Percentiles rank a stretch among this genome's conserved stretches.
These are phyloP conservation scores for Pomatorhinus ruficollis DNA, from an alignment of 2,113 vertebrate species.

Conservation along the genomic window DNA sequence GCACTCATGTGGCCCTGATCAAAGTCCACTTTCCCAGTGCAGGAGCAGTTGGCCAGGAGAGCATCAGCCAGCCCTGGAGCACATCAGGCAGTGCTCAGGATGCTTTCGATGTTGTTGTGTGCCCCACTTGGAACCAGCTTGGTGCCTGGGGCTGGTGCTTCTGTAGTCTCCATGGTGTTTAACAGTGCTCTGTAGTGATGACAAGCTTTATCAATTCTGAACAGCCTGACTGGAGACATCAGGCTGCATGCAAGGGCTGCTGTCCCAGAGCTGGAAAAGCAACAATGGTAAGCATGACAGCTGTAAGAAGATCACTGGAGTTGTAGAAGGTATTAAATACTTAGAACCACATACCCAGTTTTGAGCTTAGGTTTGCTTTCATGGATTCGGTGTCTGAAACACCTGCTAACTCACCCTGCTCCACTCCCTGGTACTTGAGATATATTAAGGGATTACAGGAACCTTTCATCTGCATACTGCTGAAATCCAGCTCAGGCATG, in stretches of 20 bases:
- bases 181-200: neutral
- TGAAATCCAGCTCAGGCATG: neutral
- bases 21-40: neutral
- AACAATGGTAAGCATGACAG: neutral
- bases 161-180: neutral
- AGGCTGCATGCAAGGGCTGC: neutral
- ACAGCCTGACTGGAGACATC: neutral
- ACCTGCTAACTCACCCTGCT: neutral
- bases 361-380: neutral
- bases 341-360: neutral
- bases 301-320: neutral
- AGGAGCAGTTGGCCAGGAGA: neutral
- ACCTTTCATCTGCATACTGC: neutral
- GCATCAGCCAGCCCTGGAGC: neutral
- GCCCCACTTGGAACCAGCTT: neutral
- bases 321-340: neutral
- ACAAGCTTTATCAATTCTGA: neutral
- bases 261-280: neutral
- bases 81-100: neutral
- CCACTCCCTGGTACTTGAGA: neutral
- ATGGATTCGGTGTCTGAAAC: neutral
- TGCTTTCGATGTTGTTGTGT: neutral
- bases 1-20: neutral
- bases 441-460: conserved; percentile 17
- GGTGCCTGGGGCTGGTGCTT: neutral